A percentile compares a stretch with the other conserved stretches of the same genome.
Evolutionary conservation across 2,113 vertebrate species (phyloP).

Genomic region (Nymphicus hollandicus): DNA sequence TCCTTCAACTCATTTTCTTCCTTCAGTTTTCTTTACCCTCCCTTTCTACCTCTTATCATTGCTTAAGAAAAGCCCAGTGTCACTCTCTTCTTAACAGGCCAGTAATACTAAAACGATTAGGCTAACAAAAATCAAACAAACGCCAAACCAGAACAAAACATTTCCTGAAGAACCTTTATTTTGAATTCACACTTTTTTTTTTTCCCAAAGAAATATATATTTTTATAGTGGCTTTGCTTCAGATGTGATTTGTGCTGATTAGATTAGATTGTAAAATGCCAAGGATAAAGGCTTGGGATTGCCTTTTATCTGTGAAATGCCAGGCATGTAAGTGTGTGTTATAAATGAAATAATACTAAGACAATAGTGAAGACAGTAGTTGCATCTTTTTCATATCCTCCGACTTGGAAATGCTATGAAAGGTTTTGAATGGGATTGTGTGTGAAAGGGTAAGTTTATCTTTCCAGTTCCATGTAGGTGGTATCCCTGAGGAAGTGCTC

Average conservation of each 20-base stretch:
- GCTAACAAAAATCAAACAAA: not conserved
- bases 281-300: not conserved
- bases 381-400: not conserved
- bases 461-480: not conserved
- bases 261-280: not conserved
- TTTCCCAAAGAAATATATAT: not conserved
- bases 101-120: not conserved
- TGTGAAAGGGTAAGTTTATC: slow-evolving; percentile 35
- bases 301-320: slow-evolving; percentile 22
- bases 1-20: slow-evolving; percentile 8
- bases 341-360: not conserved
- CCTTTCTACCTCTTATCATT: not conserved
- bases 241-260: not conserved
- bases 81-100: not conserved
- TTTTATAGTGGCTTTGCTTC: not conserved
- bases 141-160: not conserved
- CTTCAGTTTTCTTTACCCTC: not conserved
- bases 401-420: not conserved
- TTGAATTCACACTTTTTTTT: not conserved
- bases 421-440: not conserved
- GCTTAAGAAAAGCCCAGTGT: not conserved
- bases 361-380: slow-evolving; percentile 13
- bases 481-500: slow-evolving; percentile 8
- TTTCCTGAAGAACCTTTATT: not conserved
- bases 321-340: not conserved